Evolutionary conservation across 2,888 invertebrate species (phyloP).

Genomic region (Bombyx huttoni): DNA sequence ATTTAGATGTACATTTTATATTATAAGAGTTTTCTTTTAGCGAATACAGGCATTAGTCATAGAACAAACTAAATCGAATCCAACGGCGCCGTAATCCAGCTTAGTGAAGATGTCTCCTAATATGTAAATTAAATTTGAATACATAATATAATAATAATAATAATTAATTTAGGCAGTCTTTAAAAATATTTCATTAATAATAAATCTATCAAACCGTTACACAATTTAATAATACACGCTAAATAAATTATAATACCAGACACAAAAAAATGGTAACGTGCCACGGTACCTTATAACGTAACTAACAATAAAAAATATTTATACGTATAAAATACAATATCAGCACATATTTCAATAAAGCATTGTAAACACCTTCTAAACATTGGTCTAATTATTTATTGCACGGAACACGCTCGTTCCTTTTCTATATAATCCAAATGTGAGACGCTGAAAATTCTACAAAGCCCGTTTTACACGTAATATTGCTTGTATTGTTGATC

Average conservation of each 20-base stretch:
- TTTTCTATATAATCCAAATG: constrained; percentile 27
- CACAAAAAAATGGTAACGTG: constrained; percentile 55
- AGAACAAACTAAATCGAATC: too few relatives aligned
- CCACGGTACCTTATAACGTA: constrained; percentile 37
- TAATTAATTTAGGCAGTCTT: constrained; percentile 71
- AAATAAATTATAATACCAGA: constrained; percentile 61
- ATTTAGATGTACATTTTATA: neutral
- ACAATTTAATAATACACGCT: constrained; percentile 43
- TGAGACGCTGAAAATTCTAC: constrained; percentile 39
- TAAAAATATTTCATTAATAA: constrained; percentile 55
- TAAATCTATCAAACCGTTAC: constrained; percentile 46
- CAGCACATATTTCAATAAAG: constrained; percentile 59
- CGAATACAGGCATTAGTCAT: constrained; percentile 2
- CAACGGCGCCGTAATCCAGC: too few relatives aligned
- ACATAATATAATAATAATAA: constrained; percentile 27
- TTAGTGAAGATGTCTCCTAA: constrained; percentile 30
- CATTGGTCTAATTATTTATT: constrained; percentile 70
- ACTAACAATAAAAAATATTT: constrained; percentile 42
- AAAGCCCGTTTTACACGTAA: constrained; percentile 23
- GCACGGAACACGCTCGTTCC: constrained; percentile 38
- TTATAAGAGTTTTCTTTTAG: neutral
- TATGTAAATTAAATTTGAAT: constrained; percentile 29
- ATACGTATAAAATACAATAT: constrained; percentile 52
- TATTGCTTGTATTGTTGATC: constrained; percentile 15
- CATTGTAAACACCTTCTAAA: constrained; percentile 65